phyloP scores from a whole-genome alignment of 1,140 invertebrate genomes.

The Lineus longissimus region DNA sequence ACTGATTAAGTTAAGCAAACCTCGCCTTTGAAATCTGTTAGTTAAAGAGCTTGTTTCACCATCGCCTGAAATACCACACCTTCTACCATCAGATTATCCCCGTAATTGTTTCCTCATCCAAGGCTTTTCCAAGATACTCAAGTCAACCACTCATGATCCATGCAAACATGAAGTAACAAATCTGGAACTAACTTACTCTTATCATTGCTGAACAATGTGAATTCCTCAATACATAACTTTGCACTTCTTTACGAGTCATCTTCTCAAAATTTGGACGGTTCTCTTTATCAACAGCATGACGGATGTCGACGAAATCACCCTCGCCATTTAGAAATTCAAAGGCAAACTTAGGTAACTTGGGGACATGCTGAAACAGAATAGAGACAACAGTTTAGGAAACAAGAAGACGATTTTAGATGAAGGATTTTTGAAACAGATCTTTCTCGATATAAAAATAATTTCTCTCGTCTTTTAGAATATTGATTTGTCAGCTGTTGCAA shows the following conservation, averaged over 20 bases:
- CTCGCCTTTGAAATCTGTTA: too few relatives aligned
- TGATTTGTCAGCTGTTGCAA: background rate
- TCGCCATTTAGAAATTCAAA: slow-evolving; percentile 43
- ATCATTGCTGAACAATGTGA: slow-evolving; percentile 42
- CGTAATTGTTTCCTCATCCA: too few relatives aligned
- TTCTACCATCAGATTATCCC: too few relatives aligned
- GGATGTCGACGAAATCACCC: slow-evolving; percentile 42
- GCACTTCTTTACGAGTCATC: slow-evolving; percentile 28
- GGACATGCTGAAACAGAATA: background rate
- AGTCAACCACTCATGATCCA: too few relatives aligned
- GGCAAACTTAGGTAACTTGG: slow-evolving; percentile 24
- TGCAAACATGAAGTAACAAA: too few relatives aligned
- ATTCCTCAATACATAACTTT: slow-evolving; percentile 22
- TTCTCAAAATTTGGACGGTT: slow-evolving; percentile 29
- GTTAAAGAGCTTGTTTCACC: too few relatives aligned
- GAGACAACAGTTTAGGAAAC: background rate
- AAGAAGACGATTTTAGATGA: background rate
- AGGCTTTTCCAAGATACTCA: too few relatives aligned
- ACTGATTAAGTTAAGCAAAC: too few relatives aligned
- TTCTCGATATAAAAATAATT: background rate
- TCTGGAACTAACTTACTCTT: slow-evolving; percentile 34
- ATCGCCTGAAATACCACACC: too few relatives aligned
- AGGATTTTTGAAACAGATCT: slow-evolving; percentile 21
- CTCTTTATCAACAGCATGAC: slow-evolving; percentile 25
- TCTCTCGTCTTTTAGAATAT: background rate